These are phyloP conservation scores for Ciconia maguari DNA, from an alignment of 2,113 vertebrate species.

Conservation along the genomic window DNA sequence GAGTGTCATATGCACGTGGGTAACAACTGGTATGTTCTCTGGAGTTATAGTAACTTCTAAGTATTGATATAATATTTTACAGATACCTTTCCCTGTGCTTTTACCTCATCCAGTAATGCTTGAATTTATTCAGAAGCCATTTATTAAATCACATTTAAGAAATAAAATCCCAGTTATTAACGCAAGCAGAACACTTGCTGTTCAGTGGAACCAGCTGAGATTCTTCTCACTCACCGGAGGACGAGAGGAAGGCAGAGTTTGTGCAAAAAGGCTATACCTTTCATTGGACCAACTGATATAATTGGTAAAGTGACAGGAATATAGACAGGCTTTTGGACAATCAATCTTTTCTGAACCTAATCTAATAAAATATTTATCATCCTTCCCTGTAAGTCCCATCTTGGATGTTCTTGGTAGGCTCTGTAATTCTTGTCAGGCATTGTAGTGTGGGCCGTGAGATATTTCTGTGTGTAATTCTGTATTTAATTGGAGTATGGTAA, in stretches of 20 bases:
- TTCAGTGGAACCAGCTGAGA: background rate
- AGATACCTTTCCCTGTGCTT: background rate
- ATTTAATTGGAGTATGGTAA: background rate
- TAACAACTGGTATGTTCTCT: background rate
- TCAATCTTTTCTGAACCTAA: background rate
- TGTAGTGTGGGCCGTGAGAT: background rate
- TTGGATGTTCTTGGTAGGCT: background rate
- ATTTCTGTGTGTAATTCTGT: background rate
- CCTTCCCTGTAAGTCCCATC: background rate
- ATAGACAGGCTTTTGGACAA: background rate
- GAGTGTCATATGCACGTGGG: fast-evolving
- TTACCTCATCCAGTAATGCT: background rate
- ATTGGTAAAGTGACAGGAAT: background rate
- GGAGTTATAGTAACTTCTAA: background rate
- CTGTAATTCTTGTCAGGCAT: background rate
- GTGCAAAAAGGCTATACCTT: background rate
- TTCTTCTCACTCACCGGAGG: background rate
- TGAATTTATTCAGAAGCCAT: background rate
- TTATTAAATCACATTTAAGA: background rate
- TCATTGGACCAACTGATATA: background rate
- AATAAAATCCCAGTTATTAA: background rate
- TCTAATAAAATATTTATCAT: background rate
- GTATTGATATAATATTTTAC: background rate
- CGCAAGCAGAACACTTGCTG: background rate
- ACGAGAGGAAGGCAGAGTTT: background rate